Conservation (phyloP, 2,113 vertebrate genomes). For the Chlorocebus sabaeus region DNA sequence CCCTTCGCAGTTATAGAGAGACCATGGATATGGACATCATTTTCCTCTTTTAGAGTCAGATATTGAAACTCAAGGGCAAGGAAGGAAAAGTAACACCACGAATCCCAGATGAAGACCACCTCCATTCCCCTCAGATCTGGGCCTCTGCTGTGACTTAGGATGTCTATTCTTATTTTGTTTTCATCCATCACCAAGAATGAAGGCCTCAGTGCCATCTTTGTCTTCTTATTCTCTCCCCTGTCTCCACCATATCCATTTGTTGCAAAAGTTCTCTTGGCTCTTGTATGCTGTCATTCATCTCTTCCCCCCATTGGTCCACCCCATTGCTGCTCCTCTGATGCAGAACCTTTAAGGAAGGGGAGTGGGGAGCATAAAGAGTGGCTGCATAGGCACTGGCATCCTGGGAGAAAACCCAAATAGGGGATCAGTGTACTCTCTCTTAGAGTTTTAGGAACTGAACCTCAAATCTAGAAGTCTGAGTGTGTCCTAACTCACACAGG, state of each 20-base stretch:
- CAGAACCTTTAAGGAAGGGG: not conserved
- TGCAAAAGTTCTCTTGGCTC: not conserved
- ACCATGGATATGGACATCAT: fast-evolving
- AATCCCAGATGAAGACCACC: fast-evolving
- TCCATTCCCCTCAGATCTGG: not conserved
- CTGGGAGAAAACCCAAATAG: not conserved
- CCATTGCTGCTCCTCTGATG: not conserved
- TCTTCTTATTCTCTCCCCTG: not conserved
- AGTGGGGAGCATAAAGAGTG: too few species aligned
- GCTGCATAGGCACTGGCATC: not conserved
- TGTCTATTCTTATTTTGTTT: fast-evolving
- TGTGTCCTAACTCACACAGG: not conserved
- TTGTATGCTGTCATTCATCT: not conserved
- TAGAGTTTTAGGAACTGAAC: not conserved
- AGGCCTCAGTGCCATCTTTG: fast-evolving
- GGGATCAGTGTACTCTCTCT: not conserved
- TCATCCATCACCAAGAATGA: not conserved
- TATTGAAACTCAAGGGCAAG: not conserved
- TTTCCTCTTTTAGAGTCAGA: not conserved
- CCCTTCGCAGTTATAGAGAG: not conserved
- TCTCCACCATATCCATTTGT: too few species aligned
- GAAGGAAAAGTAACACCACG: too few species aligned
- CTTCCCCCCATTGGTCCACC: too few species aligned
- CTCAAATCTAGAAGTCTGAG: not conserved
- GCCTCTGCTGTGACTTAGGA: not conserved